Conservation (phyloP, 2,888 invertebrate genomes). For the Lacanobia wlatinum region DNA sequence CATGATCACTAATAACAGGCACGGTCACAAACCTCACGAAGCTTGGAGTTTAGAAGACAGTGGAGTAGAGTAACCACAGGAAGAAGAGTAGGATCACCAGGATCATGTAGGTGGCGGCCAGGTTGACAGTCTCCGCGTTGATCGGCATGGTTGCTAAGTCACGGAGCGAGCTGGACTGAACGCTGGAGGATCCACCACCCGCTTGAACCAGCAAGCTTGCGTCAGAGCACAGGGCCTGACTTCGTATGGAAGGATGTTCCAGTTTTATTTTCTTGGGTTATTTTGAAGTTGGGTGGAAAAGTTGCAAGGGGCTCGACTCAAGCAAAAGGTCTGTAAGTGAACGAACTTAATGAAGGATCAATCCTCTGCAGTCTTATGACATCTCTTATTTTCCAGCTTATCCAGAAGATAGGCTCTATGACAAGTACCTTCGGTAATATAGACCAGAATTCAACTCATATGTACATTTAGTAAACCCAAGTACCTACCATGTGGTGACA, state of each 20-base stretch:
- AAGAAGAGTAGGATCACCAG: constrained; percentile 92
- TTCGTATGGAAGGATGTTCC: constrained; percentile 68
- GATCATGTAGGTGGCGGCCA: constrained; percentile 93
- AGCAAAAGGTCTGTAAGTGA: too few relatives aligned
- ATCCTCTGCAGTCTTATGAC: too few relatives aligned
- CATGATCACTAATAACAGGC: constrained; percentile 33
- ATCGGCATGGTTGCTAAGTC: constrained; percentile 84
- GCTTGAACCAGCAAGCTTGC: constrained; percentile 69
- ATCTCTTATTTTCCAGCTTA: not conserved
- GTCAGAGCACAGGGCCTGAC: constrained; percentile 82
- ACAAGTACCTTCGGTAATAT: not conserved
- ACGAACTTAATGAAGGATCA: not conserved
- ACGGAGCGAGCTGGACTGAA: constrained; percentile 78
- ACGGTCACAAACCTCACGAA: constrained; percentile 63
- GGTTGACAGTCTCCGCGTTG: constrained; percentile 92
- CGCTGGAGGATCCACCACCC: constrained; percentile 72
- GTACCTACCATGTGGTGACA: not conserved
- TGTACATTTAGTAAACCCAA: not conserved
- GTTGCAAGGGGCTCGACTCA: not conserved
- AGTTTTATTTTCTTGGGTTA: constrained; percentile 5
- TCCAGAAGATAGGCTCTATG: too few relatives aligned
- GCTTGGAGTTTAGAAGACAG: constrained; percentile 81
- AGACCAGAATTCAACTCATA: not conserved
- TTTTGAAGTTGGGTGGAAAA: not conserved
- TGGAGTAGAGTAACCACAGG: constrained; percentile 93